A percentile compares a stretch with the other conserved stretches of the same genome.
These are phyloP conservation scores for Laticauda colubrina DNA, from an alignment of 2,113 vertebrate species.

Conservation along the genomic window DNA sequence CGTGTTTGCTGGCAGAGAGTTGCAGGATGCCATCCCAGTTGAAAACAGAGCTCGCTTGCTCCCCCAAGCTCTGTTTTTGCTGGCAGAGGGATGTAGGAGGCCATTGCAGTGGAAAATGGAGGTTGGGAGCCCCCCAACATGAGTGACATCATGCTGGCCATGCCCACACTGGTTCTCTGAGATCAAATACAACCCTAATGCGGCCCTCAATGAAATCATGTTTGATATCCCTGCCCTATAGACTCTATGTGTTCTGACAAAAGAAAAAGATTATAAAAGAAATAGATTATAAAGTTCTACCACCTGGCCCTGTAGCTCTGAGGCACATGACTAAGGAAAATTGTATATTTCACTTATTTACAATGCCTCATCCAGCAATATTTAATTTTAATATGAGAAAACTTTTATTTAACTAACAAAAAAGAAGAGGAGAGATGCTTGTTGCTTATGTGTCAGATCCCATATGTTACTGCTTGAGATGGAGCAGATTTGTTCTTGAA, in stretches of 20 bases:
- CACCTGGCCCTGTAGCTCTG: background rate
- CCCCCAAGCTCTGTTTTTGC: no score
- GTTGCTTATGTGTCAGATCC: background rate
- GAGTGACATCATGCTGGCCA: no score
- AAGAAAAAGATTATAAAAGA: background rate
- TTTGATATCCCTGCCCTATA: background rate
- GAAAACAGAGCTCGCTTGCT: no score
- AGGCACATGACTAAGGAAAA: background rate
- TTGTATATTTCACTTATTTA: background rate
- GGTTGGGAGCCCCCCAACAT: no score
- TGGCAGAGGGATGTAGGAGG: no score
- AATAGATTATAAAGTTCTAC: background rate
- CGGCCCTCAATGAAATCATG: no score
- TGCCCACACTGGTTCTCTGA: no score
- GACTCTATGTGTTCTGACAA: background rate
- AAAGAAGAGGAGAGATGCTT: background rate
- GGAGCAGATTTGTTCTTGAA: background rate
- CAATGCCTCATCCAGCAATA: background rate
- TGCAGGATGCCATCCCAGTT: no score
- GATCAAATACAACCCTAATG: no score
- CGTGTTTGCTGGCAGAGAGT: no score
- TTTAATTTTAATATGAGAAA: background rate
- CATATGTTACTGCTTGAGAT: background rate
- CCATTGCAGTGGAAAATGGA: no score
- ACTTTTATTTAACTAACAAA: background rate